A percentile compares a stretch with the other conserved stretches of the same genome.
Evolutionary conservation across 2,797 vertebrate species (phyloP).

Genomic region (Coendou prehensilis): DNA sequence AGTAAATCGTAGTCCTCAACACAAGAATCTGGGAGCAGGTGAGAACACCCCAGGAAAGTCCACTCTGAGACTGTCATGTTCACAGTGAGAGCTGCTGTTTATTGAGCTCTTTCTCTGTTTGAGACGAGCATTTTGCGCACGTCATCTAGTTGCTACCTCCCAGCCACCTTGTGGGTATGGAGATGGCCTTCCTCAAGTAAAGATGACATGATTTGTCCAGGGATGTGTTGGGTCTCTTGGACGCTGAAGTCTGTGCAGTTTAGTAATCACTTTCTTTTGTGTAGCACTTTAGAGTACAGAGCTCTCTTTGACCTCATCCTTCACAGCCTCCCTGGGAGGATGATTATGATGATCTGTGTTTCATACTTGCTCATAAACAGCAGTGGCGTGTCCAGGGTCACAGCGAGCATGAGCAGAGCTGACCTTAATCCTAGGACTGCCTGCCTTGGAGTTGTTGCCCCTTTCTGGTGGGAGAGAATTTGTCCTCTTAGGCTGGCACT

Average conservation of each 20-base stretch:
- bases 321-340: not conserved
- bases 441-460: not conserved
- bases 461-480: not conserved
- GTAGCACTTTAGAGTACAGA: not conserved
- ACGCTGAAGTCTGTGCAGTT: not conserved
- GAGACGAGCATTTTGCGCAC: not conserved
- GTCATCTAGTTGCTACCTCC: not conserved
- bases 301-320: not conserved
- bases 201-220: not conserved
- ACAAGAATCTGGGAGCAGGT: not conserved
- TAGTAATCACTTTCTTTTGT: not conserved
- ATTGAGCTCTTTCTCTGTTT: not conserved
- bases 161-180: not conserved
- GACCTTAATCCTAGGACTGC: not conserved
- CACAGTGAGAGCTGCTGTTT: not conserved
- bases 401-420: not conserved
- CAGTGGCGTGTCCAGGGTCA: not conserved
- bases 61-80: not conserved
- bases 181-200: not conserved
- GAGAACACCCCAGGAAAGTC: rapidly evolving
- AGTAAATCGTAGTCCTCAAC: not conserved
- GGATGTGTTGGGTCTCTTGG: not conserved
- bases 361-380: not conserved
- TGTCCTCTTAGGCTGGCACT: not conserved
- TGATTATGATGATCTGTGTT: not conserved